Base-by-base conservation (phyloP, 2,888 invertebrate genomes). In the Cenopis cana region DNA sequence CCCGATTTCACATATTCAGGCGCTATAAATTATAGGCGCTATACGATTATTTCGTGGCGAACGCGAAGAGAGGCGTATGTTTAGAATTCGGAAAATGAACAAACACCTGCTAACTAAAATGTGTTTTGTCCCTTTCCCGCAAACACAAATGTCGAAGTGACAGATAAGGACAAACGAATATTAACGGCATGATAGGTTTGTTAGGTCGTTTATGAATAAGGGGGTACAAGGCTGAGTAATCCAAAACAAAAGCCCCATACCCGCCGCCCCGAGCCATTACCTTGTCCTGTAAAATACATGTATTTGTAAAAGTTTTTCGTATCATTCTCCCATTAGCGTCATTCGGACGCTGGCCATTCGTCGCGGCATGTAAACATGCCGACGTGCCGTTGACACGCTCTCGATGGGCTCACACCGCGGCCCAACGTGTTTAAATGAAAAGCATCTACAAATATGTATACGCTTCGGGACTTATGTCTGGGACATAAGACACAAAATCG, bases 331-430 rank as follows among this genome's bases (percentile, higher is more conserved):
- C 65, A 66, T 70, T 66, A 70, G 59, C 59, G 54, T 65, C 59
- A 66, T 60, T 55, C 69, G 59, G 65, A 36, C 18, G 24, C 41
- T 33, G 65, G 17, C 24, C 61, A 67, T 71, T 55, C 67, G 66
- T 74, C 71, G 70, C 73, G 78, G 72, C 72, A 74, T 81, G 78
- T 80, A 80, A 80, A 82, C 75, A 79, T 79, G 79, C 81, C 81
- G 83, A 84, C 83, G 80, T 82, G 82, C 79, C 81, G 81, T 79
- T 86, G 87, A 86, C 86, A 84, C 78, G 85, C 84, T 83, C 82
- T 83, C 84, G 83, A 85, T 84, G 81, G 80, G 64, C 38, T 64
- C 14, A 52, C 18, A 36, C 61, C 14, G 9, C 36, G 54, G 14
- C 8, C 54, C 14, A 55, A 3, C 50, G 50, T 54, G 46, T 62